Evolutionary conservation across 2,888 invertebrate genomes (phyloP).

Genomic region (Caenorhabditis panamensis): DNA sequence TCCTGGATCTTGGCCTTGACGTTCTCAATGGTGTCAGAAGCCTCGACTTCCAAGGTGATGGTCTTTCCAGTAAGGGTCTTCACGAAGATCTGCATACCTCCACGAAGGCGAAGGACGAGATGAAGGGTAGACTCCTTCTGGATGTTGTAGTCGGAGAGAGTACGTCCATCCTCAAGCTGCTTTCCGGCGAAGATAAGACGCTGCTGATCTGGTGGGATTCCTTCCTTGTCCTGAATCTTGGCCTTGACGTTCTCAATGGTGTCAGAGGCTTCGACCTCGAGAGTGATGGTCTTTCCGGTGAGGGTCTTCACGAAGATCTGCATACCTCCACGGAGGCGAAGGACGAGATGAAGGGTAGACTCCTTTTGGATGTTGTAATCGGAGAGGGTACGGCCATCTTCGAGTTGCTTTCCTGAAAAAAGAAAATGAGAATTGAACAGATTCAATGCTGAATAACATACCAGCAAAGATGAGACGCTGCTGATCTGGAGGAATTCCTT

Average conservation of each 20-base stretch:
- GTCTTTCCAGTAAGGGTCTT: conserved; percentile 92
- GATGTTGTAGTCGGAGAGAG: conserved; percentile 73
- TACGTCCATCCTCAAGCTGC: conserved; percentile 71
- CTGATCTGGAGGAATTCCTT: conserved; percentile 70
- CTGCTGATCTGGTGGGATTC: conserved; percentile 72
- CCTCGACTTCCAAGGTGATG: conserved; percentile 83
- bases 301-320: conserved; percentile 94
- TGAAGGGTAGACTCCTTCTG: conserved; percentile 73
- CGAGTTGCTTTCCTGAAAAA: conserved; percentile 72
- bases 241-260: conserved; percentile 72
- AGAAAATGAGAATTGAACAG: too few relatives aligned
- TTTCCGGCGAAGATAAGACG: conserved; percentile 69
- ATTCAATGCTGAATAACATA: too few relatives aligned
- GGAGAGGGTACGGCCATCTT: conserved; percentile 71
- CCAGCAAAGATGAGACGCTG: conserved; percentile 70
- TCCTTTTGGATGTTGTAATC: conserved; percentile 77
- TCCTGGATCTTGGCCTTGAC: conserved; percentile 71
- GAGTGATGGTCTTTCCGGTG: conserved; percentile 90
- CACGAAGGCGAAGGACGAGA: conserved; percentile 68
- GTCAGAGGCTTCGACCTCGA: conserved; percentile 71
- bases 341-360: conserved; percentile 72
- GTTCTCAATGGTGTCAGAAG: conserved; percentile 68
- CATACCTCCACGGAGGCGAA: conserved; percentile 84
- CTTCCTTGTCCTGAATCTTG: conserved; percentile 71
- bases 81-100: conserved; percentile 93